Conservation (phyloP, 1,140 invertebrate genomes). For the Penaeus chinensis region DNA sequence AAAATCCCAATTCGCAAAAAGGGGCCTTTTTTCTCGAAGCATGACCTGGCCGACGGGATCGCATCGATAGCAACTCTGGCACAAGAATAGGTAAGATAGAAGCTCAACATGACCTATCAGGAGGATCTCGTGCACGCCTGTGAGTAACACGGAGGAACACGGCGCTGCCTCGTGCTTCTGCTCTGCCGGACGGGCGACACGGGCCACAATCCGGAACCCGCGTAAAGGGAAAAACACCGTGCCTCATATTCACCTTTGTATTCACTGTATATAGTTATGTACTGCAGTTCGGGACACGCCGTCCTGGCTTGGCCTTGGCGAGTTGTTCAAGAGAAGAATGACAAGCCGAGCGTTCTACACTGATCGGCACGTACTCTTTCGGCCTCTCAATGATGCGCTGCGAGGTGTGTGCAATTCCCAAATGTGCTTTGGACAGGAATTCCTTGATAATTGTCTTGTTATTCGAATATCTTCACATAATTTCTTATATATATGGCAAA, state of each 20-base stretch:
- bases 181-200: neutral
- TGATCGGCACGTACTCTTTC: too few relatives aligned
- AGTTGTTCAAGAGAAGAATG: too few relatives aligned
- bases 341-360: too few relatives aligned
- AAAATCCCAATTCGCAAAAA: neutral
- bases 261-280: neutral
- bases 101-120: slow-evolving; percentile 23
- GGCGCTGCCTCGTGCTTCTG: slow-evolving; percentile 10
- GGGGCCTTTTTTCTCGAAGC: neutral
- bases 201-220: neutral
- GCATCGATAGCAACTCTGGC: slow-evolving; percentile 18
- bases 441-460: too few relatives aligned
- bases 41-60: neutral
- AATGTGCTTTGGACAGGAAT: too few relatives aligned
- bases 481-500: too few relatives aligned
- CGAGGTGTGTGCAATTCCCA: too few relatives aligned
- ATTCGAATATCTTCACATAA: too few relatives aligned
- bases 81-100: slow-evolving; percentile 30
- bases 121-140: slow-evolving; percentile 19
- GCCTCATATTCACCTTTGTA: neutral
- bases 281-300: neutral
- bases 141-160: slow-evolving; percentile 18
- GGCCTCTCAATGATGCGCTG: too few relatives aligned
- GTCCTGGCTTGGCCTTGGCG: too few relatives aligned
- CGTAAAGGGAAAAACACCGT: neutral